phyloP scores from a whole-genome alignment of 2,113 vertebrate genomes.

The Charadrius vociferus region DNA sequence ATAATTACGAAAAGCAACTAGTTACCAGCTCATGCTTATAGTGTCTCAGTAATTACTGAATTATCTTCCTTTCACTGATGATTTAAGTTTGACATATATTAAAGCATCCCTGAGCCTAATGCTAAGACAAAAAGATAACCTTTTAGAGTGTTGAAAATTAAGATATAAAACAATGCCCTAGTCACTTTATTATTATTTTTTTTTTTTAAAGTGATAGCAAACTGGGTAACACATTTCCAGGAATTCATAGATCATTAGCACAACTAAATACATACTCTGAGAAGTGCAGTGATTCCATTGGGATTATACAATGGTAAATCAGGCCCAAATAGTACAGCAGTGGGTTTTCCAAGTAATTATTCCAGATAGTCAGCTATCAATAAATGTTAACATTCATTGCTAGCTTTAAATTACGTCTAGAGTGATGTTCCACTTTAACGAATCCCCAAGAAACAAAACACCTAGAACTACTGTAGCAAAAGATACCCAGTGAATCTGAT shows the following conservation, averaged over 20 bases:
- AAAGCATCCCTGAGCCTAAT: not conserved
- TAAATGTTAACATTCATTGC: not conserved
- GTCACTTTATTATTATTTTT: not conserved
- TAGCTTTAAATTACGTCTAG: not conserved
- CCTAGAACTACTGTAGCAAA: not conserved
- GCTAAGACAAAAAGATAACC: not conserved
- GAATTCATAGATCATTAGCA: not conserved
- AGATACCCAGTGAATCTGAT: not conserved
- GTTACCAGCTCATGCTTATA: not conserved
- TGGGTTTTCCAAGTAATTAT: not conserved
- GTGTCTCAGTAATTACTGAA: not conserved
- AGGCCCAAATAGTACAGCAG: not conserved
- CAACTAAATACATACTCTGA: not conserved
- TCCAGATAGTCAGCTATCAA: not conserved
- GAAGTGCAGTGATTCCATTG: not conserved
- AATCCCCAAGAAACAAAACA: not conserved
- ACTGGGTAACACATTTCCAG: not conserved
- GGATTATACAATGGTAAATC: not conserved
- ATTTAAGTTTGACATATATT: not conserved
- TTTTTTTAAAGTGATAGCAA: not conserved
- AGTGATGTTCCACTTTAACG: not conserved
- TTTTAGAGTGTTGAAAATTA: not conserved
- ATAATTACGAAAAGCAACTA: not conserved
- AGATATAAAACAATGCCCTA: not conserved
- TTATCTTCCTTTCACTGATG: not conserved